Evolutionary conservation across 2,888 invertebrate species (phyloP).

Genomic region (Macrophya annulata): DNA sequence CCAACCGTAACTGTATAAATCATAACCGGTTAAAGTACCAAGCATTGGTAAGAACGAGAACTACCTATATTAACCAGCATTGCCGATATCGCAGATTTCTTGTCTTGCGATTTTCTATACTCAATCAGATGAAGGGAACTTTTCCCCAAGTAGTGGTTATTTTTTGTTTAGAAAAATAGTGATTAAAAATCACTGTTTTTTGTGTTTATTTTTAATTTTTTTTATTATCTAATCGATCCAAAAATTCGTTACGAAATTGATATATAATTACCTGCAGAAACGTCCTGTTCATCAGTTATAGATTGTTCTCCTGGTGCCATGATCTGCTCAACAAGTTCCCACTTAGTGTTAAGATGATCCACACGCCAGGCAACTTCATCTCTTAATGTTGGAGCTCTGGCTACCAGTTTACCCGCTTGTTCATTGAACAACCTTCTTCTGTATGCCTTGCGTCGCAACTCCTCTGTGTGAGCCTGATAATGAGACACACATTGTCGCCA

Average conservation of each 20-base stretch:
- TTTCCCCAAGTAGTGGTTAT: background rate
- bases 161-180: background rate
- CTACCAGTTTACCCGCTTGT: constrained; percentile 88
- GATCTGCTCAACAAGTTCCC: constrained; percentile 88
- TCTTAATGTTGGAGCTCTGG: constrained; percentile 83
- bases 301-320: constrained; percentile 82
- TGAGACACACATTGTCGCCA: constrained; percentile 56
- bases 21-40: background rate
- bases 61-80: background rate
- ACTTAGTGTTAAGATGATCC: constrained; percentile 88
- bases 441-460: constrained; percentile 87
- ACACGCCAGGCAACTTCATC: constrained; percentile 88
- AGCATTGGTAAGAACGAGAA: constrained; percentile 14
- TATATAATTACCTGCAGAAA: constrained; percentile 73
- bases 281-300: constrained; percentile 75
- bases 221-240: background rate
- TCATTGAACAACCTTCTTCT: constrained; percentile 89
- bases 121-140: background rate
- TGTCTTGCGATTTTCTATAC: background rate
- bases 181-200: background rate
- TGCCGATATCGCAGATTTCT: constrained; percentile 29
- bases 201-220: background rate
- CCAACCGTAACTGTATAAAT: background rate
- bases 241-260: background rate
- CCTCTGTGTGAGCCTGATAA: constrained; percentile 88